Conservation (phyloP, 1,140 invertebrate genomes). For the Rhagoletis zephyria region DNA sequence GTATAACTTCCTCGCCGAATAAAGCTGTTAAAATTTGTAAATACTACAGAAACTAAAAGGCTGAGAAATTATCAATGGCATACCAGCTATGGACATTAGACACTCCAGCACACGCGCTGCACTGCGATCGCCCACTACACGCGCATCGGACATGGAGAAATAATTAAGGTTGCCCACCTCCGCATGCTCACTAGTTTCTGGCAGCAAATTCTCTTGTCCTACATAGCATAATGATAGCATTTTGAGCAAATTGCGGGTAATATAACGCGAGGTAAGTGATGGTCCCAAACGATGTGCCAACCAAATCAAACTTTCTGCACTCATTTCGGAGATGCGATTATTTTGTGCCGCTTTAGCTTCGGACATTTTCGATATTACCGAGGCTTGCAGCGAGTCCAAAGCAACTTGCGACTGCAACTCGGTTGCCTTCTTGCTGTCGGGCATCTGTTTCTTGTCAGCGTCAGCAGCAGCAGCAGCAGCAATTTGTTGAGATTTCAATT, state of each 20-base stretch:
- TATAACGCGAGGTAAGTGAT: constrained; percentile 90
- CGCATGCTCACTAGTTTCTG: constrained; percentile 68
- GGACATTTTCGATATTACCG: constrained; percentile 67
- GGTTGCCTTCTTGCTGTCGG: constrained; percentile 2
- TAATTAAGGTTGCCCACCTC: constrained; percentile 74
- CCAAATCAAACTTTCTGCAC: constrained; percentile 92
- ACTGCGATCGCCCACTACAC: constrained; percentile 85
- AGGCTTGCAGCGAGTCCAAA: constrained; percentile 67
- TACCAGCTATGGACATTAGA: constrained; percentile 83
- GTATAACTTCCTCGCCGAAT: constrained; percentile 94
- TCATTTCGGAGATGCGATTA: constrained; percentile 88
- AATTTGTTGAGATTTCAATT: constrained; percentile 30
- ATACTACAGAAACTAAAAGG: neutral
- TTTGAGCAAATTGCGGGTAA: constrained; percentile 91
- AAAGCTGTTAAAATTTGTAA: constrained; percentile 76
- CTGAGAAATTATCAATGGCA: constrained; percentile 72
- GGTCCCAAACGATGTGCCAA: constrained; percentile 94
- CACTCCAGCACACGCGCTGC: constrained; percentile 90
- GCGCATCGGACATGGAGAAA: constrained; percentile 77
- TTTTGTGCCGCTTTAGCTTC: constrained; percentile 72
- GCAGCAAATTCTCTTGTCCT: constrained; percentile 84
- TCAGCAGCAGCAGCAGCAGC: neutral
- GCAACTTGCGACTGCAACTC: constrained; percentile 57
- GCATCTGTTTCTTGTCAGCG: neutral
- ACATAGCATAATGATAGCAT: constrained; percentile 95